Base-by-base conservation (phyloP, 1,140 invertebrate genomes). In the Papilio dardanus region DNA sequence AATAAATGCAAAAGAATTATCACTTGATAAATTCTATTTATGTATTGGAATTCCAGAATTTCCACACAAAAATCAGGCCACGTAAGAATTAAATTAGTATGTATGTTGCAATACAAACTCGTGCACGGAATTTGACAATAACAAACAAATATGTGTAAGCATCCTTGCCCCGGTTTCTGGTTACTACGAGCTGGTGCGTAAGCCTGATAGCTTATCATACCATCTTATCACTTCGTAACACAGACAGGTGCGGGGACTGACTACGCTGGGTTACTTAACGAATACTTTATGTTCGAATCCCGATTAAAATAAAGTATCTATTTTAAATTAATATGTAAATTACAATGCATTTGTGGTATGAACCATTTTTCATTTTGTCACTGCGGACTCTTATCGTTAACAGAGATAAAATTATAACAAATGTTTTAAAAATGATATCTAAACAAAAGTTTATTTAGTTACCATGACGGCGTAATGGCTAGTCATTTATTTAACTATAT, bases 141-240 rank as follows among this genome's bases (percentile, higher is more conserved):
- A 90, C 88, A 89, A 90, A 87, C 85, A 88, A 85, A 85, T 69
- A 86, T 86, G 85, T 88, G 81, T 86, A 79, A 77, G 24, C 85
- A 92, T 88, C 89, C 91, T 93, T 93, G 91, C 84, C 91, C 91
- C 88, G 86, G 86, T 90, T 92, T 89, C 85, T 86, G 80, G 88
- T 90, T 92, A 87, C 88, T 92, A 86, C 86, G 84, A 83, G 83
- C 84, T 84, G 81, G 83, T 82, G 78, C 83, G 85, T 87, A 88
- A 91, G 90, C 88, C 83, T 80, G 88, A 90, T 92, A 90, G 74
- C 81, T 79, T 89, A 88, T 90, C 88, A 81, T 85, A 85, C 81
- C 87, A 89, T 90, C 90, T 91, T 87, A 83, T 79, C 68, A 33
- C n/a, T 35, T 50, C 74, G 77, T 82, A 82, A 82, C 77, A 83